phyloP scores from a whole-genome alignment of 2,797 vertebrate genomes.

The Botia kubotai region DNA sequence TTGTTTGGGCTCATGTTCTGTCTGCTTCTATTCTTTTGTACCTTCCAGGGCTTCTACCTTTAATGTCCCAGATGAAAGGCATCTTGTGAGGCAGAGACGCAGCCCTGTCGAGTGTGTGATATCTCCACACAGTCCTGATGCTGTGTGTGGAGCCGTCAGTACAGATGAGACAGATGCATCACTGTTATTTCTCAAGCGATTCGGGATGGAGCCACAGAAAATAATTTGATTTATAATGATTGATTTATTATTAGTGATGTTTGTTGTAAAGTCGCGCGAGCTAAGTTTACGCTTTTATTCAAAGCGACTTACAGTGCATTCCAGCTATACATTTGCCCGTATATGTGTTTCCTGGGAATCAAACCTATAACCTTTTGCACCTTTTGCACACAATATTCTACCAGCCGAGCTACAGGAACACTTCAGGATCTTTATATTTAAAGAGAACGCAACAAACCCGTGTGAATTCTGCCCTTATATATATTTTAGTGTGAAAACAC shows the following conservation, averaged over 20 bases:
- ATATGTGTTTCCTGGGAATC: no score
- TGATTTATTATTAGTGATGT: neutral
- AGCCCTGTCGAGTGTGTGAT: neutral
- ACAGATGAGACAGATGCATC: neutral
- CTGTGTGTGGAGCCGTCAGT: neutral
- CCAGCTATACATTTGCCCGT: no score
- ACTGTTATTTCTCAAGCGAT: neutral
- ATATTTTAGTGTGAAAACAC: no score
- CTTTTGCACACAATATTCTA: no score
- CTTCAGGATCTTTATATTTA: no score
- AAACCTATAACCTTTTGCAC: no score
- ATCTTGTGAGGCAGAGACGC: constrained; percentile 5
- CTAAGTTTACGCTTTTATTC: no score
- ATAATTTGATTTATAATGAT: neutral
- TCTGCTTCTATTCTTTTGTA: neutral
- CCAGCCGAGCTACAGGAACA: no score
- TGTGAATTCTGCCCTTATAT: no score
- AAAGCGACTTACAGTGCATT: no score
- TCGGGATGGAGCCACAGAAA: neutral
- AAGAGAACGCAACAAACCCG: no score
- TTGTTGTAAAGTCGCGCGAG: neutral
- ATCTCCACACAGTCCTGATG: neutral
- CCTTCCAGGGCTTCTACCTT: constrained; percentile 9
- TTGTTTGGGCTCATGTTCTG: neutral
- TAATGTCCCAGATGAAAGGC: constrained; percentile 22